A percentile compares a stretch with the other conserved stretches of the same genome.
These are phyloP conservation scores for Drosophila ercepeae DNA, from an alignment of 1,140 invertebrate species.

Conservation along the genomic window DNA sequence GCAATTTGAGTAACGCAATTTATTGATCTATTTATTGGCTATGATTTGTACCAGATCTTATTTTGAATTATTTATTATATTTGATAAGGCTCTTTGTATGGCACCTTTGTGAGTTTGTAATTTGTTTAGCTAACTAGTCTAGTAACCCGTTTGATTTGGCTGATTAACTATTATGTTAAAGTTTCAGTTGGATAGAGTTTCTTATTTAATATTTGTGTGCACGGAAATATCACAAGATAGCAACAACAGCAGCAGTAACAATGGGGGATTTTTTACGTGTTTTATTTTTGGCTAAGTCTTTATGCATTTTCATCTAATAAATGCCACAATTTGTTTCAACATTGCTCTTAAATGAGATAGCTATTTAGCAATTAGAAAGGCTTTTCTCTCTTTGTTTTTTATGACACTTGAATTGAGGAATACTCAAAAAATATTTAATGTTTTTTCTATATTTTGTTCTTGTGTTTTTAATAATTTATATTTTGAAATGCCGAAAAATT, in stretches of 20 bases:
- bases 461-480: constrained; percentile 20
- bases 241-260: constrained; percentile 44
- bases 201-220: constrained; percentile 40
- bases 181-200: constrained; percentile 15
- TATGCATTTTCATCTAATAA: constrained; percentile 81
- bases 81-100: constrained; percentile 38
- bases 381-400: constrained; percentile 25
- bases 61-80: constrained; percentile 7
- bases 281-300: constrained; percentile 80
- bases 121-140: constrained; percentile 55
- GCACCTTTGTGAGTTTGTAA: constrained; percentile 55
- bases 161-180: constrained; percentile 2
- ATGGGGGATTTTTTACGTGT: constrained; percentile 74
- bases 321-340: constrained; percentile 57
- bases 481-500: constrained; percentile 24
- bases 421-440: constrained; percentile 14
- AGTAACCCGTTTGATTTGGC: constrained; percentile 52
- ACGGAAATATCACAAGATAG: constrained; percentile 65
- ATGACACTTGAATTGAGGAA: constrained; percentile 25
- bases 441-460: constrained; percentile 19
- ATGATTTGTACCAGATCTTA: constrained; percentile 28
- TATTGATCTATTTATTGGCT: constrained; percentile 42
- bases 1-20: constrained; percentile 16
- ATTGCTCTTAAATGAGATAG: constrained; percentile 18
- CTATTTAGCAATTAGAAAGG: constrained; percentile 21